Evolutionary conservation across 1,140 invertebrate species (phyloP), one percentile per base, ranked within the genome.

Genomic region (Copidosoma floridanum): DNA sequence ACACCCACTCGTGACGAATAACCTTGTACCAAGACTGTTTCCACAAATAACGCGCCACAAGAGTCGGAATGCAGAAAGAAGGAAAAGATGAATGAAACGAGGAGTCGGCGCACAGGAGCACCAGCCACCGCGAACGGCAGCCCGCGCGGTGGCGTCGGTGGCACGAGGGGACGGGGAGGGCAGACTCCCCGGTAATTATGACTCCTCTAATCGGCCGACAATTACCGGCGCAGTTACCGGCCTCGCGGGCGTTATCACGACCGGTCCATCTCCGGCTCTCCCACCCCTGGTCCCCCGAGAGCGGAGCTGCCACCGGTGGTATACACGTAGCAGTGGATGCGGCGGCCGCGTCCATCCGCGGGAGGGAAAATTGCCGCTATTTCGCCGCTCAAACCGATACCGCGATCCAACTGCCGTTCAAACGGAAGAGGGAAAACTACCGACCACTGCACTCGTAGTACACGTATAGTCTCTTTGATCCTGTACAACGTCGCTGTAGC

Each of bases 181-280:
- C n/a, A n/a, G n/a, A n/a, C n/a, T n/a, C n/a, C n/a, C n/a, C n/a
- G n/a, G 71, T 75, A 77, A 77, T 77, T 77, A 77, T 77, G 71
- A 77, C 71, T 77, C 71, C 71, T 76, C 75, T 77, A 75, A 77
- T 77, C 71, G 74, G n/a, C 67, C 71, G 74, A 72, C 73, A 71
- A 75, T 77, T 77, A 77, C 72, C 65, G n/a, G n/a, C n/a, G 71
- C 71, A 72, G 73, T 73, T 74, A 73, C 71, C 71, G 66, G 67
- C 61, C 70, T 71, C 68, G 68, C 69, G 6, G 70, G 68, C 66
- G 67, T 74, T 75, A 75, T 74, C 70, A 69, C 69, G 65, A 70
- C 66, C 70, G 69, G 72, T 73, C 70, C 69, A 75, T 76, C 73
- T 70, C 70, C 70, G 68, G 67, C 50, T 53, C 40, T 55, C 56